Conservation (phyloP, 1,140 invertebrate genomes). For the Lutraria rhynchaena region DNA sequence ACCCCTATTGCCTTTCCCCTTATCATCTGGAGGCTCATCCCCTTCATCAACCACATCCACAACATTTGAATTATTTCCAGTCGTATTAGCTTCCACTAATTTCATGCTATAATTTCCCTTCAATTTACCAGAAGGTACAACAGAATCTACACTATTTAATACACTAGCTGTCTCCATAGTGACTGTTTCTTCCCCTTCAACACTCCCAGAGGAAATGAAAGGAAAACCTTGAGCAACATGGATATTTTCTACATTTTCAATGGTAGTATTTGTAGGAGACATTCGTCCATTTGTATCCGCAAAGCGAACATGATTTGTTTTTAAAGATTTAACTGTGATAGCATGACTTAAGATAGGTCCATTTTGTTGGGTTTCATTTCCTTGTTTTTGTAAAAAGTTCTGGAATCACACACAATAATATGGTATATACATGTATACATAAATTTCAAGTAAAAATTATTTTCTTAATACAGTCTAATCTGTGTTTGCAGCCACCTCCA, state of each 20-base stretch:
- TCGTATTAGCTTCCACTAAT: background rate
- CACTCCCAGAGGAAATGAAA: constrained; percentile 28
- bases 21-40: constrained; percentile 31
- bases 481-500: too few relatives aligned
- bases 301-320: constrained; percentile 33
- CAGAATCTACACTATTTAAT: background rate
- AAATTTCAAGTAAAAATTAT: too few relatives aligned
- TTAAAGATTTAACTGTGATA: background rate
- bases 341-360: background rate
- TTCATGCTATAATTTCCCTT: constrained; percentile 5
- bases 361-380: background rate
- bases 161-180: background rate
- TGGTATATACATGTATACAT: too few relatives aligned
- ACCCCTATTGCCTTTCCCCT: background rate
- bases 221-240: constrained; percentile 44
- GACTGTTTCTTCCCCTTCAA: background rate
- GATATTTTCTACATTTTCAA: background rate
- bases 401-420: too few relatives aligned
- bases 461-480: too few relatives aligned
- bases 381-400: background rate
- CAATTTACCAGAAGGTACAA: background rate
- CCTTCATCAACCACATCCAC: constrained; percentile 27
- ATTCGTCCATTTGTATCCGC: constrained; percentile 11
- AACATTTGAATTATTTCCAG: constrained; percentile 23
- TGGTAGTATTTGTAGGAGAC: background rate